Evolutionary conservation across 2,113 vertebrate genomes (phyloP).

Genomic region (Bubo blakistoni): DNA sequence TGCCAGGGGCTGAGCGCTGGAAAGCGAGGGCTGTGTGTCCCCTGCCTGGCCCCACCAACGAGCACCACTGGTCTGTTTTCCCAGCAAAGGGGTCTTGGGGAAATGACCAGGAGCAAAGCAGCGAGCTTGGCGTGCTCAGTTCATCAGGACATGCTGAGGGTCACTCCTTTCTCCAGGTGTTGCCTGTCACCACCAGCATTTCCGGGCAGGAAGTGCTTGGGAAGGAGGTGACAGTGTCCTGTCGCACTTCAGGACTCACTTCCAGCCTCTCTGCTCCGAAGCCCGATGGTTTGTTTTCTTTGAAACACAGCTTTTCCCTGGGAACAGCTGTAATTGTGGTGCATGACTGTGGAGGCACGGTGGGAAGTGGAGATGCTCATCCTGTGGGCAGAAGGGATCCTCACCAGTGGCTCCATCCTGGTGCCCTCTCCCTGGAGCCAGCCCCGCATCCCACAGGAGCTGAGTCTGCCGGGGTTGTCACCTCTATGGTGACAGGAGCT

Average conservation of each 20-base stretch:
- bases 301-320: neutral
- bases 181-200: neutral
- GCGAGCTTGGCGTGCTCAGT: fast-evolving
- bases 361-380: neutral
- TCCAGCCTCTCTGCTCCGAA: neutral
- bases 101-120: neutral
- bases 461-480: neutral
- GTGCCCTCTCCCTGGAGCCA: neutral
- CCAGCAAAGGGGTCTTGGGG: neutral
- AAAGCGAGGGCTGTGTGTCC: neutral
- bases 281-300: neutral
- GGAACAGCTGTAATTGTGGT: neutral
- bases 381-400: neutral
- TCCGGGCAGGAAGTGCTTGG: neutral
- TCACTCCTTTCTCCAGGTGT: neutral
- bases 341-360: fast-evolving
- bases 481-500: neutral
- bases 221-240: neutral
- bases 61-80: neutral
- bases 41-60: neutral
- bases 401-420: neutral
- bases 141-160: neutral
- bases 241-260: neutral
- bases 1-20: neutral
- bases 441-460: neutral